These are phyloP conservation scores for Dermatophagoides farinae DNA, from an alignment of 1,140 invertebrate species.

Conservation along the genomic window DNA sequence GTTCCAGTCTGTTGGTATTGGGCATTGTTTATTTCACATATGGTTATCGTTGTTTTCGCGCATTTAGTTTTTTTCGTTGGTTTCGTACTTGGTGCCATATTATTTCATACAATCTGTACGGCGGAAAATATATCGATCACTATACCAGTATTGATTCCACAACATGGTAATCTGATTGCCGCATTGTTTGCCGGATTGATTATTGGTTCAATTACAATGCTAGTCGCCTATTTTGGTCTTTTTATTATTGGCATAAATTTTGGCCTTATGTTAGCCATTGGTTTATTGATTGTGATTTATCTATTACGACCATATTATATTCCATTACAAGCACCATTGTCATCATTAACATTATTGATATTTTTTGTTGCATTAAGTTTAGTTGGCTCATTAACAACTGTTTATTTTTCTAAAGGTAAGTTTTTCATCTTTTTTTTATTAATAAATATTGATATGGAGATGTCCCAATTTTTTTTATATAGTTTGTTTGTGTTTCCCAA, in stretches of 20 bases:
- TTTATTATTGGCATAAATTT: slow-evolving; percentile 63
- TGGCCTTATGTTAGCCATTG: slow-evolving; percentile 41
- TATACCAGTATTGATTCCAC: slow-evolving; percentile 30
- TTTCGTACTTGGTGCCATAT: slow-evolving; percentile 55
- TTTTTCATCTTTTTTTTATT: not conserved
- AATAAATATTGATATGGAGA: not conserved
- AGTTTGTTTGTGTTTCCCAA: not conserved
- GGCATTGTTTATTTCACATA: slow-evolving; percentile 27
- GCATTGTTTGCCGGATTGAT: slow-evolving; percentile 48
- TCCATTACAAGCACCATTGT: slow-evolving; percentile 26
- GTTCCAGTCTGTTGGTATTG: slow-evolving; percentile 2
- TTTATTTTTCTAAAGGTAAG: slow-evolving; percentile 30
- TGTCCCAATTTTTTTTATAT: no score
- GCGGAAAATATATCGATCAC: slow-evolving; percentile 37
- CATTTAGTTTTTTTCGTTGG: slow-evolving; percentile 72
- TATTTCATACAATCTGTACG: slow-evolving; percentile 50
- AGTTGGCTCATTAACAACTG: slow-evolving; percentile 44
- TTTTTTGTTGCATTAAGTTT: slow-evolving; percentile 42
- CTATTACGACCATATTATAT: slow-evolving; percentile 32
- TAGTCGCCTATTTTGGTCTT: slow-evolving; percentile 58
- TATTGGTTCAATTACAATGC: slow-evolving; percentile 51
- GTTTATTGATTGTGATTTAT: slow-evolving; percentile 30
- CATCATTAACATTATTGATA: slow-evolving; percentile 43
- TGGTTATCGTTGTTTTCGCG: slow-evolving; percentile 72
- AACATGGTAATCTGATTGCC: slow-evolving; percentile 48